Evolutionary conservation across 1,140 invertebrate genomes (phyloP), one percentile per base, ranked within the genome.

Genomic region (Trigoniulus corallinus): DNA sequence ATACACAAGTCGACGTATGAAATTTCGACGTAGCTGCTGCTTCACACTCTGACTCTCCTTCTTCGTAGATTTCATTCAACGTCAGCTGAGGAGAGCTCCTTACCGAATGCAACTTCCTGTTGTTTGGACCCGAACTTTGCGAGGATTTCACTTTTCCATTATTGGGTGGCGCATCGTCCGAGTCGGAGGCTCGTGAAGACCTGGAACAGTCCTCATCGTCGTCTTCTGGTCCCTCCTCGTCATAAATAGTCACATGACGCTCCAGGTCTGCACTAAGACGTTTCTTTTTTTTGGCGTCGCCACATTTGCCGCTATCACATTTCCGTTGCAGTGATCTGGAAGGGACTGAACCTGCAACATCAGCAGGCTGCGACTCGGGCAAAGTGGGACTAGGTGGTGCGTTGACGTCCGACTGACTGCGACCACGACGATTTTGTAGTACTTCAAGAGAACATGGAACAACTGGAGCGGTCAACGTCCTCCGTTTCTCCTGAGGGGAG

Each of bases 31-130:
- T 15, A 13, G 45, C 22, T 15, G 48, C 45, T 18, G 53, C 51
- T 27, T 62, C 60, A n/a, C 52, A 53, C 24, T 58, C 55, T 15
- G 57, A 59, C 46, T 77, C 76, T 0, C 72, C 74, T 56, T 82
- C 80, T 59, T 83, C 81, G 52, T 77, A 73, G 47, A 83, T 82
- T 62, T 83, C 80, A 60, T 82, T 81, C 3, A 83, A 63, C 18
- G 72, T 69, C 20, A 79, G 56, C 57, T 79, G 75, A 3, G 77
- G 74, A n/a, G 72, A 75, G 53, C 68, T 74, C 26, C 67, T 68
- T 20, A 72, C 71, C 51, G 64, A 67, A 55, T 68, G 67, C 46
- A 70, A 62, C 39, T 65, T 65, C 34, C 71, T 64, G 51, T 62
- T 62, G 15, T 34, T 34, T 7, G 29, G 29, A 34, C 29, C 29